Evolutionary conservation across 1,140 invertebrate genomes (phyloP), one percentile per base, ranked within the genome.

Genomic region (Diachasma alloeum): DNA sequence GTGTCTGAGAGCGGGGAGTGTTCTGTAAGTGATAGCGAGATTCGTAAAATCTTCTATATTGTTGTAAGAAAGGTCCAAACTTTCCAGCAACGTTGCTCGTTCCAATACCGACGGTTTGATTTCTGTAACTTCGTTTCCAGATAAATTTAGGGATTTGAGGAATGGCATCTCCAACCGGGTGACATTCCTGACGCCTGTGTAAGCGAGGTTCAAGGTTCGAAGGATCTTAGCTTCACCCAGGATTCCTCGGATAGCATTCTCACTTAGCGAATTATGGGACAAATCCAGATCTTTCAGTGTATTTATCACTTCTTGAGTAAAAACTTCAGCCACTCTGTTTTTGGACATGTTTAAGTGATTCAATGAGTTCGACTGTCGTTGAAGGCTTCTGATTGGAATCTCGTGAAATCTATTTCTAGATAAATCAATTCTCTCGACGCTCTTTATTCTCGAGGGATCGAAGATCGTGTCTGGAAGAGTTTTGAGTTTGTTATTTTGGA

Each of bases 141-240:
- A 96, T 8, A 97, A 83, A 88, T 97, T 97, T n/a, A 98, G 87
- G 73, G 89, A 88, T 77, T 93, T 92, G 44, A 98, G 90, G 83
- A 97, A 98, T 6, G 96, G 96, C 31, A 95, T 97, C 89, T 97
- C 97, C 19, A 98, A 84, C 46, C 93, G 91, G 0, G 91, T 90
- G 4, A 97, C 86, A 5, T 88, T 83, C 59, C 88, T 92, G 6
- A 97, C 94, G 11, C 94, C 94, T 1, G 94, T 96, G 48, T 93
- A 92, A 0, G 96, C 95, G 24, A 98, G 87, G 86, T 96, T 96
- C 10, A 98, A 87, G 59, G 93, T 92, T 67, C 96, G 87, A 0
- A 96, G 93, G 0, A 96, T 96, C 90, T 97, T 98, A 0, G 96
- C 96, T 84, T 97, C 96, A 56, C 94, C 94, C 0, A 98, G 85